phyloP scores from a whole-genome alignment of 2,888 invertebrate species.

The Cephus spinipes region DNA sequence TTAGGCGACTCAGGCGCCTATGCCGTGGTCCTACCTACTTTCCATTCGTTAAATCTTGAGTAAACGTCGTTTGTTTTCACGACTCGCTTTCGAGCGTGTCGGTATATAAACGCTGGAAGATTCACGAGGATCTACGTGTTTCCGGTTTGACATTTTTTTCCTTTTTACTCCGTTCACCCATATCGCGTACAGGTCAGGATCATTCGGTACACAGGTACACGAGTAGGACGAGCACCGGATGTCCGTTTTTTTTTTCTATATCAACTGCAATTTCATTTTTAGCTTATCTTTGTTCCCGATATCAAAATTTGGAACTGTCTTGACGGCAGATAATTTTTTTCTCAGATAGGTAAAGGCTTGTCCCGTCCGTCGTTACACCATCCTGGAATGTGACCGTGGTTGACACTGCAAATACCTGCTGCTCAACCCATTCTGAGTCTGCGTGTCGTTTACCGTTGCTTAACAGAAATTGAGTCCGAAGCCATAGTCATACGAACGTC shows the following conservation, averaged over 20 bases:
- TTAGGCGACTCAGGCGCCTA: constrained; percentile 35
- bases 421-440: not conserved
- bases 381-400: not conserved
- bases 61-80: not conserved
- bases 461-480: not conserved
- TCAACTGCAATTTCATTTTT: not conserved
- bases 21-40: constrained; percentile 38
- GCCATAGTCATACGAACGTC: not conserved
- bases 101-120: not conserved
- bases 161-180: not conserved
- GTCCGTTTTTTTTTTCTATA: not conserved
- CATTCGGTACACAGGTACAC: not conserved
- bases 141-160: not conserved
- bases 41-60: constrained; percentile 32
- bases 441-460: not conserved
- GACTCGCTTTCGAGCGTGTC: not conserved
- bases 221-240: not conserved
- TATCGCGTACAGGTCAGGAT: not conserved
- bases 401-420: constrained; percentile 4
- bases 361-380: not conserved
- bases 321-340: not conserved
- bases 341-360: not conserved
- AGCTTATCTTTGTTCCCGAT: not conserved
- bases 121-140: not conserved
- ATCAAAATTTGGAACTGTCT: not conserved